phyloP scores from a whole-genome alignment of 2,113 vertebrate species.

The Pheucticus melanocephalus region DNA sequence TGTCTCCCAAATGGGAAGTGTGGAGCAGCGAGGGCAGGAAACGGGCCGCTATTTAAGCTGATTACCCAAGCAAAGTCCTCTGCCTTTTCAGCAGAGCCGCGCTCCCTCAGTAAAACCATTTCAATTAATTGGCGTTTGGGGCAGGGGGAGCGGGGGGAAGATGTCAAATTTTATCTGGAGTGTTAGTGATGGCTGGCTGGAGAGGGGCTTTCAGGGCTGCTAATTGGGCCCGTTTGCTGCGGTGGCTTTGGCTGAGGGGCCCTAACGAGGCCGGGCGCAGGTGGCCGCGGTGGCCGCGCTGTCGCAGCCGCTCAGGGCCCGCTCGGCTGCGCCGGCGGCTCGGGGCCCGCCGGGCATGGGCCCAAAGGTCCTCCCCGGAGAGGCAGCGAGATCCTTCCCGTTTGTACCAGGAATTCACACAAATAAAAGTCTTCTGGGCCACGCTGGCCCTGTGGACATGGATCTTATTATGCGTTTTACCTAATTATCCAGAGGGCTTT shows the following conservation, averaged over 20 bases:
- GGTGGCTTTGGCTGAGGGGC: background rate
- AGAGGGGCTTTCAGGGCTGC: slow-evolving; percentile 73
- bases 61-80: slow-evolving; percentile 78
- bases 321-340: slow-evolving; percentile 82
- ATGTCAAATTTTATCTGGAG: slow-evolving; percentile 80
- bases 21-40: slow-evolving; percentile 78
- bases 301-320: slow-evolving; percentile 80
- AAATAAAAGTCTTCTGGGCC: slow-evolving; percentile 6
- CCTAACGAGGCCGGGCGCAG: slow-evolving; percentile 48
- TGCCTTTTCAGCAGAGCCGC: slow-evolving; percentile 74
- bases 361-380: background rate
- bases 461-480: slow-evolving; percentile 56
- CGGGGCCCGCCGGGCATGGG: slow-evolving; percentile 47
- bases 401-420: background rate
- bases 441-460: background rate
- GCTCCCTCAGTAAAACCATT: slow-evolving; percentile 20
- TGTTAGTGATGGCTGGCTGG: slow-evolving; percentile 74
- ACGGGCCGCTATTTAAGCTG: slow-evolving; percentile 73
- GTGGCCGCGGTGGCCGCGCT: slow-evolving; percentile 77
- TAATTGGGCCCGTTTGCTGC: slow-evolving; percentile 84
- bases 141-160: background rate
- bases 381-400: background rate
- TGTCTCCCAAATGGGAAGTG: slow-evolving; percentile 62
- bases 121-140: slow-evolving; percentile 79
- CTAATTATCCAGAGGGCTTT: background rate